Percentiles rank a stretch among this genome's conserved stretches.
Conservation (phyloP, 2,888 invertebrate species). For the Agonum fuliginosum region DNA sequence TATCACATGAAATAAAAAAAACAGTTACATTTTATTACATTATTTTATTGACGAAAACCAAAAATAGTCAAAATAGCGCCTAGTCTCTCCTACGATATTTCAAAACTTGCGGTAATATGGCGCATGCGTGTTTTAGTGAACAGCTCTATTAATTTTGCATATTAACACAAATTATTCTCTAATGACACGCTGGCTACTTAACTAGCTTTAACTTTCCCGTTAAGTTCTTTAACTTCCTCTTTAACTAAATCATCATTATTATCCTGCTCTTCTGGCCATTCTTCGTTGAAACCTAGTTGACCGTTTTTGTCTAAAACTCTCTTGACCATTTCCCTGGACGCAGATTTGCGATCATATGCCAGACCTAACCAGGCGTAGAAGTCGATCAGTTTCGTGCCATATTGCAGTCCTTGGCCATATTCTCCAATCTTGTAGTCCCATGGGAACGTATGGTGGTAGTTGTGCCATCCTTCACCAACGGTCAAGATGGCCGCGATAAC, state of each 20-base stretch:
- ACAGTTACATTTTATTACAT: too few relatives aligned
- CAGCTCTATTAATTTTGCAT: too few relatives aligned
- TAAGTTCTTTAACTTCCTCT: neutral
- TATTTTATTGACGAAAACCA: too few relatives aligned
- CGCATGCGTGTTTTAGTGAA: too few relatives aligned
- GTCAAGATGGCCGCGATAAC: constrained; percentile 72
- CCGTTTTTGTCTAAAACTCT: constrained; percentile 71
- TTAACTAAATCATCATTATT: neutral
- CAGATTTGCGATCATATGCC: constrained; percentile 82
- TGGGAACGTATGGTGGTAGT: constrained; percentile 75
- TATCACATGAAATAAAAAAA: too few relatives aligned
- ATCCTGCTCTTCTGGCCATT: neutral
- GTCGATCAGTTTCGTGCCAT: constrained; percentile 81
- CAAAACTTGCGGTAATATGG: too few relatives aligned
- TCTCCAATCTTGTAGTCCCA: constrained; percentile 71
- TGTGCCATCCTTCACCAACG: constrained; percentile 73
- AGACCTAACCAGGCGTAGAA: constrained; percentile 79
- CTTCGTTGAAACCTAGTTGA: neutral
- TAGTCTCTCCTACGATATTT: too few relatives aligned
- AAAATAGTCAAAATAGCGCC: too few relatives aligned
- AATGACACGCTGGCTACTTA: too few relatives aligned
- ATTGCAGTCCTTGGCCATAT: constrained; percentile 73
- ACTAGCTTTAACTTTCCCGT: neutral
- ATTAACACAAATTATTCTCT: too few relatives aligned
- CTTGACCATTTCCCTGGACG: constrained; percentile 75